These are phyloP conservation scores for Verasper variegatus DNA, from an alignment of 2,113 vertebrate species.

Conservation along the genomic window DNA sequence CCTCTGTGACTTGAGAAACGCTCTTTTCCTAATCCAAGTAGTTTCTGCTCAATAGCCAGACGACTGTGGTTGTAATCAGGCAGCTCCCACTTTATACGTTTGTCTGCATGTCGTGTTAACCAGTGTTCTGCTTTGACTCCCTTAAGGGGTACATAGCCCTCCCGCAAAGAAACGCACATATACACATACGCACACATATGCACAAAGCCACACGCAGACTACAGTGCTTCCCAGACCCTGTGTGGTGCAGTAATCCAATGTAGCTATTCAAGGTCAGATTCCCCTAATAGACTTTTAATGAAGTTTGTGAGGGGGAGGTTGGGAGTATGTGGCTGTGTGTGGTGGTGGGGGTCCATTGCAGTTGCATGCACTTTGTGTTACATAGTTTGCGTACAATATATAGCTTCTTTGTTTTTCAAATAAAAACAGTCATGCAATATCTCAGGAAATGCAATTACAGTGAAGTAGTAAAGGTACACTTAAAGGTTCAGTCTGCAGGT, in stretches of 20 bases:
- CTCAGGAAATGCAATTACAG: too few relatives aligned
- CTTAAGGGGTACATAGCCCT: constrained; percentile 51
- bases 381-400: not conserved
- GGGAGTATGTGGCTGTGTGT: not conserved
- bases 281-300: constrained; percentile 71
- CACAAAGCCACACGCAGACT: constrained; percentile 9
- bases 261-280: constrained; percentile 63
- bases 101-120: constrained; percentile 36
- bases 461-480: too few relatives aligned
- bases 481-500: too few relatives aligned
- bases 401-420: not conserved
- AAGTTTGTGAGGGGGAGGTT: constrained; percentile 43
- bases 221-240: constrained; percentile 67
- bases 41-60: constrained; percentile 1
- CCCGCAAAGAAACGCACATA: constrained; percentile 34
- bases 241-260: constrained; percentile 67
- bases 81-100: constrained; percentile 10
- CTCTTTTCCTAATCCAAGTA: not conserved
- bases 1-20: not conserved
- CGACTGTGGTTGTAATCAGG: constrained; percentile 1
- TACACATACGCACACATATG: not conserved
- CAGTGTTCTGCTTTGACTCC: constrained; percentile 39
- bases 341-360: not conserved
- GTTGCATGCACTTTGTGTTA: not conserved
- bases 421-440: too few relatives aligned